Base-by-base conservation (phyloP, 2,888 invertebrate genomes). In the Eurytoma californica region DNA sequence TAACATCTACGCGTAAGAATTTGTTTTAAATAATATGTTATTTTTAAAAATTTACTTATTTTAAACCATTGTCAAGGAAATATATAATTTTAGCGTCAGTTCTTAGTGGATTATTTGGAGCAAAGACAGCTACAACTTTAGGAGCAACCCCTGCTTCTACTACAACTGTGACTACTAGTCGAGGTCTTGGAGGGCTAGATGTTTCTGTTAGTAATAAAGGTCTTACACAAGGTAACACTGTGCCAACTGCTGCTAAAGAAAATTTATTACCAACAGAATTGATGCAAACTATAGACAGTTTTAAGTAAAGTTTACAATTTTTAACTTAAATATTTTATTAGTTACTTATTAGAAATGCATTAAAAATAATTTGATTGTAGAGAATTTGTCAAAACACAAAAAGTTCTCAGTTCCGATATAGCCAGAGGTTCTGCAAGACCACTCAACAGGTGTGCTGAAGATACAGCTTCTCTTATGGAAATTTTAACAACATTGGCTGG, bases 381-480 rank as follows among this genome's bases (percentile, higher is more conserved):
- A 83, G 93, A 93, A 77, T 95, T 95, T 89, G 95, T 97, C 0
- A 97, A 97, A 91, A 94, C 95, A 78, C 97, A 97, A 88, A 97
- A 97, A 89, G 92, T 93, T 0, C 91, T 95, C 53, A 94, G 95
- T 80, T 96, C 96, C 0, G 96, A 96, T 86, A 95, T 97, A 65
- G 94, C 96, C 85, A 91, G 95, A 74, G 94, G 93, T 84, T 94
- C 94, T 0, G 91, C 92, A 0, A 92, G 93, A 84, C 93, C 94
- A 13, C 91, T 94, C 83, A 91, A 91, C 79, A 93, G 93, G 87
- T 93, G 94, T 16, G 92, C 93, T 69, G 93, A 93, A 85, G 94
- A 94, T 84, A 93, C 93, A n/a, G 92, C 92, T 72, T 86, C 92
- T 0, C 86, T 94, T 9, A 92, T 92, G 87, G 92, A 93, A 86